Evolutionary conservation across 2,113 vertebrate genomes (phyloP), one percentile per base, ranked within the genome.

Genomic region (Gymnogyps californianus): DNA sequence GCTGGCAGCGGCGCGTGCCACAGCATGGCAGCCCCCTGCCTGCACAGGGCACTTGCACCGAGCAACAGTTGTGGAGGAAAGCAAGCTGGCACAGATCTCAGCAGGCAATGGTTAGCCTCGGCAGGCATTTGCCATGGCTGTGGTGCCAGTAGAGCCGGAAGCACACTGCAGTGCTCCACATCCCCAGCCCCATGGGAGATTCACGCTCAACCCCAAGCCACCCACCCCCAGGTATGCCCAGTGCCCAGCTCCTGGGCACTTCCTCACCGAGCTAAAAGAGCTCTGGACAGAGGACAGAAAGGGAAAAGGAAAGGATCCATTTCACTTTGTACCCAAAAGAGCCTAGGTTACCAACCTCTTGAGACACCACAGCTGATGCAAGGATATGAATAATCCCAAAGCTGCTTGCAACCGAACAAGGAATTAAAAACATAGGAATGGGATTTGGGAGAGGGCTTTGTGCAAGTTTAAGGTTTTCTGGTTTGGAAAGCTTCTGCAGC

Each of bases 351-450:
- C 49, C 84, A 69, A 5, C 7, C 40, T 75, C 81, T 46, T 26
- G 24, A 74, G 94, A 91, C 70, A 87, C n/a, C 70, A n/a, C 31
- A 93, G 67, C 83, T 83, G 83, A 90, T 79, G 61, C 67, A 44
- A 83, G 84, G 84, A 82, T 65, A 34, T 58, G 86, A 96, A 76
- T 89, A 96, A 97, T 72, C 74, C 87, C 89, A 75, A 85, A 89
- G 78, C 44, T 65, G 47, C n/a, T 26, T 76, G 81, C 52, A 93
- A 91, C 38, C 61, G 84, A 96, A 93, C 40, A 59, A 57, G 69
- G 67, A 78, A 87, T 51, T 64, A 61, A 85, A 91, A 79, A 70
- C 66, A 57, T 57, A 57, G 90, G 78, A 95, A 94, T 22, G 66
- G 84, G 65, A 79, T 89, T 13, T 10, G 8, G 61, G 78, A 93